These are phyloP conservation scores for Trogon surrucura DNA, from an alignment of 2,113 vertebrate genomes.

Conservation along the genomic window DNA sequence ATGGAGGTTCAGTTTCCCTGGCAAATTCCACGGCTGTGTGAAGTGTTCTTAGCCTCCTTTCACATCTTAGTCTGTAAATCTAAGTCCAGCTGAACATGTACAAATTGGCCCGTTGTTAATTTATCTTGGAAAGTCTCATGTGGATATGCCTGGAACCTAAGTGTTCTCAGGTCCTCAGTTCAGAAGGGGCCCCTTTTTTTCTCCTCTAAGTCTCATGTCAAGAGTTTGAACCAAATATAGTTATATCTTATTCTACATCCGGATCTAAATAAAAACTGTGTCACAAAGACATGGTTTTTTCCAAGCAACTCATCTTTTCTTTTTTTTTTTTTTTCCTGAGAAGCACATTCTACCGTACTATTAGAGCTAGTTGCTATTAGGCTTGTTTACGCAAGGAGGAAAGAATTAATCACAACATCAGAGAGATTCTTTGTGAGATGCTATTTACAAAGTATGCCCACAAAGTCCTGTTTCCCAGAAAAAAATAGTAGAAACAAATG, in stretches of 20 bases:
- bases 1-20: neutral
- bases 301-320: neutral
- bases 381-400: neutral
- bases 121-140: constrained; percentile 32
- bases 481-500: neutral
- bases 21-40: constrained; percentile 26
- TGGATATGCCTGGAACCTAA: neutral
- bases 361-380: neutral
- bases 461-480: constrained; percentile 8
- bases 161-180: constrained; percentile 49
- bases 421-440: neutral
- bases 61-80: neutral
- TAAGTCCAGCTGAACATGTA: neutral
- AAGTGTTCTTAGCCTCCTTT: neutral
- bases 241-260: neutral
- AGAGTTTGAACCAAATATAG: constrained; percentile 31
- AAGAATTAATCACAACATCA: neutral
- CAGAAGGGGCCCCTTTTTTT: neutral
- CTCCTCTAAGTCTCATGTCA: neutral
- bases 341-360: neutral
- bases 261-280: neutral
- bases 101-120: neutral
- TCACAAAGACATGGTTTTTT: neutral
- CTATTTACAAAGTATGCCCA: neutral
- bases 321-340: neutral